Base-by-base conservation (phyloP, 2,797 vertebrate genomes). In the Anolis apletophallus region DNA sequence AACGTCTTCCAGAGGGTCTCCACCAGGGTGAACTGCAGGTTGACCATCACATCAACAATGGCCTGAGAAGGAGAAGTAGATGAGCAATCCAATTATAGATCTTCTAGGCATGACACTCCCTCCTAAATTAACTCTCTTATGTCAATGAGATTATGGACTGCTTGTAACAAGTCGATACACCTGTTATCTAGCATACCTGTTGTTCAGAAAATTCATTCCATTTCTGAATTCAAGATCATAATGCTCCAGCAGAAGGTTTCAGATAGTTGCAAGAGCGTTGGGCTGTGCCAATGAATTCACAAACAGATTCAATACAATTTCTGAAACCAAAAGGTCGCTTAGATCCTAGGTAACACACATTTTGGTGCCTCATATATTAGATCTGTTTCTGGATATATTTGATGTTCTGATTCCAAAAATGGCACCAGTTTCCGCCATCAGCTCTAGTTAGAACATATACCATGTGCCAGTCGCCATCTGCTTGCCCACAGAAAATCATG, bases 1-100 rank as follows among this genome's bases (percentile, higher is more conserved):
- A 98, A 98, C 52, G 97, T 98, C 92, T 99, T 98, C 98, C 98
- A 99, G 77, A 99, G 95, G 0, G 98, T 98, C 95, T 99, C 98
- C 59, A 99, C 98, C 54, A 99, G 96, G 10, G 97, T 97, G 93
- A 99, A 98, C 95, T 98, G 98, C 87, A 99, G 97, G 94, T 99
- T 99, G 79, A 99, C 96, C 97, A 98, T 98, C 93, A 99, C 98
- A 0, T 99, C 98, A 88, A 98, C 95, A 74, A 99, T 97, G 52
- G 98, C 98, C 98, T 99, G 90, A 73, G 64, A 50, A 84, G 23
- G 73, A 36, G 40, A 26, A 84, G 36, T 14, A 26, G 9, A 3
- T 21, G n/a, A 57, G 3, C n/a, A 77, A 76, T 34, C 2, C 23
- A 73, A 13, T 3, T 13, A 9, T 68, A 52, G 26, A 50, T 50